A percentile compares a stretch with the other conserved stretches of the same genome.
Conservation (phyloP, 2,797 vertebrate genomes). For the Melanotaenia pygmaea region DNA sequence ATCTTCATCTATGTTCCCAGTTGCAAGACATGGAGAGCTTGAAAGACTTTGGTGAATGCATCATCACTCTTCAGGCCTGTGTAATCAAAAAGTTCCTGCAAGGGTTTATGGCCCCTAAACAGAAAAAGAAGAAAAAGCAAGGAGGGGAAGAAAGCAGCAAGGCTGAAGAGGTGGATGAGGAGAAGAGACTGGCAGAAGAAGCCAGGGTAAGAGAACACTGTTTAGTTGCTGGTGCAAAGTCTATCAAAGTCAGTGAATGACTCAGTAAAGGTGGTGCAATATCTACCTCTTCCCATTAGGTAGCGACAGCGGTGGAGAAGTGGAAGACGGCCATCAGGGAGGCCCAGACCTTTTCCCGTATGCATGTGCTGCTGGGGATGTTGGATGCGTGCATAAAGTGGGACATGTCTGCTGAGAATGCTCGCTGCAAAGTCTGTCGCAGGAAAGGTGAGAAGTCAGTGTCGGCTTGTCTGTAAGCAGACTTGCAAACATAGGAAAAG, state of each 20-base stretch:
- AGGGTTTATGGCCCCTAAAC: conserved; percentile 98
- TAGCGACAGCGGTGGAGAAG: conserved; percentile 94
- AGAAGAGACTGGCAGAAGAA: conserved; percentile 96
- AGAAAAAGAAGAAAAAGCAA: conserved; percentile 92
- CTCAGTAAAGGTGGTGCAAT: not conserved
- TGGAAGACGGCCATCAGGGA: conserved; percentile 94
- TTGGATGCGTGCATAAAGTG: conserved; percentile 98
- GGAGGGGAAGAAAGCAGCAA: conserved; percentile 88
- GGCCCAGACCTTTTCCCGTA: conserved; percentile 96
- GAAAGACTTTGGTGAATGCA: conserved; percentile 94
- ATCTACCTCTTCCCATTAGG: conserved; percentile 76
- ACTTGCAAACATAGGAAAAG: not conserved
- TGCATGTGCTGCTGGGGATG: conserved; percentile 97
- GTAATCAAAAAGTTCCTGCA: conserved; percentile 99
- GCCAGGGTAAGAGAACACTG: conserved; percentile 85
- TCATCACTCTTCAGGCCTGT: conserved; percentile 93
- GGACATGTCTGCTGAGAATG: conserved; percentile 99
- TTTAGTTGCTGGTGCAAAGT: no score
- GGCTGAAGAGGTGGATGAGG: conserved; percentile 93
- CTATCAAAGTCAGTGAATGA: not conserved
- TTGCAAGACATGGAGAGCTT: conserved; percentile 87
- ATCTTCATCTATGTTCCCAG: conserved; percentile 68
- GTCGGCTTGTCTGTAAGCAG: not conserved
- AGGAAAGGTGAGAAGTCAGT: conserved; percentile 87
- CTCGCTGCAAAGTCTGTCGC: conserved; percentile 98